These are phyloP conservation scores for Fopius arisanus DNA, from an alignment of 1,140 invertebrate genomes.

Conservation along the genomic window DNA sequence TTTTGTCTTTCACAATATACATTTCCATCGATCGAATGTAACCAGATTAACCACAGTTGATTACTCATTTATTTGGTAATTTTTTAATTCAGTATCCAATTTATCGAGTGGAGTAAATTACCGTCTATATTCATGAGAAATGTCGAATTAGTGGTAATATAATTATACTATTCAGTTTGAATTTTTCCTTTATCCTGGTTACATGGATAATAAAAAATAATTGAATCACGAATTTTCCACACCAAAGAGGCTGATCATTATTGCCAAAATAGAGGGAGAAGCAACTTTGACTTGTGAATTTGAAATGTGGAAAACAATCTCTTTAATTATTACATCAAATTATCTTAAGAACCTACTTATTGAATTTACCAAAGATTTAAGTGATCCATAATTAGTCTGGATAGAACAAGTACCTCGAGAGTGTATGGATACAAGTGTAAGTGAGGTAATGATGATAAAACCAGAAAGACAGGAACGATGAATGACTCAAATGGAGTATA, in stretches of 20 bases:
- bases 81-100: not conserved
- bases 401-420: slow-evolving; percentile 35
- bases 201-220: slow-evolving; percentile 28
- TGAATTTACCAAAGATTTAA: slow-evolving; percentile 43
- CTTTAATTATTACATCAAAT: slow-evolving; percentile 17
- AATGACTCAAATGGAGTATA: slow-evolving; percentile 39
- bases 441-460: slow-evolving; percentile 22
- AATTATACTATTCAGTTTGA: not conserved
- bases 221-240: slow-evolving; percentile 44
- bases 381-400: slow-evolving; percentile 40
- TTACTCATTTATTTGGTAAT: not conserved
- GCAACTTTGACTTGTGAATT: slow-evolving; percentile 41
- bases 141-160: no score
- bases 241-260: slow-evolving; percentile 64
- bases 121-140: no score
- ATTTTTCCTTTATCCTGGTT: not conserved
- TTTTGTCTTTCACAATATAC: not conserved
- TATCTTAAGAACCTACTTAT: slow-evolving; percentile 42
- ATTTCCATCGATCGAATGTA: not conserved
- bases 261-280: slow-evolving; percentile 54
- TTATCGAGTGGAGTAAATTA: not conserved
- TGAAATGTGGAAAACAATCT: slow-evolving; percentile 16
- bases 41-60: not conserved
- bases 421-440: slow-evolving; percentile 38
- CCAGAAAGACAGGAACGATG: slow-evolving; percentile 19